phyloP scores from a whole-genome alignment of 2,797 vertebrate genomes.

The Ptychadena robeensis region DNA sequence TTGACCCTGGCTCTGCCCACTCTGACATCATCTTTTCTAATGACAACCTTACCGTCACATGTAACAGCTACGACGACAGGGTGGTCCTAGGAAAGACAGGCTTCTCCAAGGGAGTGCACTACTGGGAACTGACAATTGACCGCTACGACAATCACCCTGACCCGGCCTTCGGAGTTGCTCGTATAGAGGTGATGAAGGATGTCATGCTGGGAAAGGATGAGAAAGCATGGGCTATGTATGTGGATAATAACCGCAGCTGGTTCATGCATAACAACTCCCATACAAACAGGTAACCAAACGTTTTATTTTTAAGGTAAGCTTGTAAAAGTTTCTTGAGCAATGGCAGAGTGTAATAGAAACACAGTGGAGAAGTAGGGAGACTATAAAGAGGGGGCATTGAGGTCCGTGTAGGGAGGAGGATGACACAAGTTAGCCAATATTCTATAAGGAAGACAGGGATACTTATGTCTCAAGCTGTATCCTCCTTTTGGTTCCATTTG shows the following conservation, averaged over 20 bases:
- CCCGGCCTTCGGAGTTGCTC: constrained; percentile 92
- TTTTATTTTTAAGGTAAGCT: background rate
- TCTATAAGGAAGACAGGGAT: too few relatives aligned
- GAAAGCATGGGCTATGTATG: constrained; percentile 98
- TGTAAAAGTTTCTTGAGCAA: too few relatives aligned
- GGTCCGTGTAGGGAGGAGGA: too few relatives aligned
- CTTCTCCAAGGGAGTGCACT: constrained; percentile 95
- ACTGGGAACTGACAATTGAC: constrained; percentile 95
- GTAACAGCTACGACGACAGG: constrained; percentile 97
- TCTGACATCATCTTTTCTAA: constrained; percentile 97
- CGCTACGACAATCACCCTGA: constrained; percentile 98
- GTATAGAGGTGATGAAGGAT: constrained; percentile 91
- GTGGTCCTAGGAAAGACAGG: constrained; percentile 91
- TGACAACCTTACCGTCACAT: constrained; percentile 96
- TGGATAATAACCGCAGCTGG: constrained; percentile 98
- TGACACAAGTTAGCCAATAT: too few relatives aligned
- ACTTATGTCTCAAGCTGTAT: too few relatives aligned
- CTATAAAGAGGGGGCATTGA: too few relatives aligned
- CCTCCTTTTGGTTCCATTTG: too few relatives aligned
- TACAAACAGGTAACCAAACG: constrained; percentile 87
- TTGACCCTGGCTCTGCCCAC: constrained; percentile 89
- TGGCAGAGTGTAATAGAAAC: too few relatives aligned
- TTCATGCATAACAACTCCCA: constrained; percentile 99
- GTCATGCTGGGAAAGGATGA: constrained; percentile 98
- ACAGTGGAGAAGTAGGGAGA: too few relatives aligned